phyloP scores from a whole-genome alignment of 1,140 invertebrate species.

The Diachasma alloeum region DNA sequence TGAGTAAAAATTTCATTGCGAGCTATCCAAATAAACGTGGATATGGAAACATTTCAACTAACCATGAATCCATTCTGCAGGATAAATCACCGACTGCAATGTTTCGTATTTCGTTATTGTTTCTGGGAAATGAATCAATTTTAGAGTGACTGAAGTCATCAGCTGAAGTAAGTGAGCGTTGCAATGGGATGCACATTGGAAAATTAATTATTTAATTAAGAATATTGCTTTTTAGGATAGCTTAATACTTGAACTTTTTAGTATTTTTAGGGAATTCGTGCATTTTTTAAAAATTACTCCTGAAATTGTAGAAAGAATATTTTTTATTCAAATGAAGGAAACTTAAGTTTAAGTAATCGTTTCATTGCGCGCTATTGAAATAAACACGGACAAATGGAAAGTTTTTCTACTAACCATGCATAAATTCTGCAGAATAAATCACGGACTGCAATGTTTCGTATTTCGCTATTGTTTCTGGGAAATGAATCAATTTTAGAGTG shows the following conservation, averaged over 20 bases:
- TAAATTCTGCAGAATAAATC: not conserved
- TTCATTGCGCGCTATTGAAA: too few species aligned
- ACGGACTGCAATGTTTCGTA: not conserved
- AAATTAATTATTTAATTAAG: too few species aligned
- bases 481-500: not conserved
- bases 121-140: not conserved
- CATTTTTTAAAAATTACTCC: too few species aligned
- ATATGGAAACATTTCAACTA: not conserved
- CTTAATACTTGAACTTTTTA: too few species aligned
- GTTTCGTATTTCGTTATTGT: not conserved
- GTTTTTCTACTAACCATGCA: not conserved
- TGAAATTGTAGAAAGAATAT: too few species aligned
- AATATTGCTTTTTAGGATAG: too few species aligned
- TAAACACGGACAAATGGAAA: not conserved
- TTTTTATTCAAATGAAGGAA: too few species aligned
- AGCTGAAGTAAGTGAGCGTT: not conserved
- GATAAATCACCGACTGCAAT: not conserved
- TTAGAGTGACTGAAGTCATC: not conserved
- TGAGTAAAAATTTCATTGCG: too few species aligned
- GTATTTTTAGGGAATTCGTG: too few species aligned
- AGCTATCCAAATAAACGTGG: not conserved
- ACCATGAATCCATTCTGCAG: not conserved
- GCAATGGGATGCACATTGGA: too few species aligned
- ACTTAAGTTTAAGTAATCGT: too few species aligned
- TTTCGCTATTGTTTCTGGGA: not conserved